Base-by-base conservation (phyloP, 2,888 invertebrate genomes). In the Anorthoa munda region DNA sequence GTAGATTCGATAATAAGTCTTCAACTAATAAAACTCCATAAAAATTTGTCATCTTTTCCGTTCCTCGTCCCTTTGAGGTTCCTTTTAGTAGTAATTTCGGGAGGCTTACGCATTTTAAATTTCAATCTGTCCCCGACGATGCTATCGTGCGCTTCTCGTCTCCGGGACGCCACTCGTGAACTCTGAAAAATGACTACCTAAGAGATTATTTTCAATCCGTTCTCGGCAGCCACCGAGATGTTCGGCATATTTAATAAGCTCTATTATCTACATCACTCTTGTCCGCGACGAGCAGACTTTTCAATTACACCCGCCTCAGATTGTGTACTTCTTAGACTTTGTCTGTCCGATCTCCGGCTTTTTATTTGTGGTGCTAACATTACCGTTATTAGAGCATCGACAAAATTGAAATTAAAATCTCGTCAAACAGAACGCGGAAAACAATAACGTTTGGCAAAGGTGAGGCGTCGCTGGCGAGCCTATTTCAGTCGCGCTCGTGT, bases 181-280 rank as follows among this genome's bases (percentile, higher is more conserved):
- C 88, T 91, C 88, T 91, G 90, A 92, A 92, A 94, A 92, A 92
- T 93, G 90, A 92, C 93, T 92, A 86, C 91, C 84, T 86, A 90
- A 92, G 91, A 92, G 93, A 94, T 93, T 94, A 94, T 90, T 91
- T 91, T 89, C 92, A 93, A 94, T 94, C 93, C 92, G 90, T 94
- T 93, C 90, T 81, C 87, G 86, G 85, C 89, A 83, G 87, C 75
- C 82, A 75, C 79, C 83, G 84, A 90, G 90, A 92, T 92, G 92
- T 93, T 94, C 92, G 94, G 94, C 94, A 94, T 92, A 92, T 93
- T 93, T 93, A 93, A 94, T 92, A 93, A 93, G 90, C 84, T 92
- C 91, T 91, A 92, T 94, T 94, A 94, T 94, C 93, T 92, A 90
- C 91, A 89, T 92, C 91, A 90, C 84, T 89, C 87, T 90, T 84